Base-by-base conservation (phyloP, 2,888 invertebrate species). In the Lasioglossum lativentre region DNA sequence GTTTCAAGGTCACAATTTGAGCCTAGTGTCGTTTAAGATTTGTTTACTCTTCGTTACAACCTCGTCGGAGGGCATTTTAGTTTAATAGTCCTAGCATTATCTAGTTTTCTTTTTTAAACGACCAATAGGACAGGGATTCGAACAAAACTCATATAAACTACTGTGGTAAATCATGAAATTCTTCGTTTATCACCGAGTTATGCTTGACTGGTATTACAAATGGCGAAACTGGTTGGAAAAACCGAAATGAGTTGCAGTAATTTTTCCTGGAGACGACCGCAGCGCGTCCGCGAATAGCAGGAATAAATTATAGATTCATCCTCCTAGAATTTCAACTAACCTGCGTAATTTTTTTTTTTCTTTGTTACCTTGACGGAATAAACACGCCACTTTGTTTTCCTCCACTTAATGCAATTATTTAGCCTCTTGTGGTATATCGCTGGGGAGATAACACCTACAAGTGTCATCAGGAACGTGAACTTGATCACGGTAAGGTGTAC, bases 341-440 rank as follows among this genome's bases (percentile, higher is more conserved):
- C 3, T 19, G 16, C 2, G 19, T n/a, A 34, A 68, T 30, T 56
- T 52, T 23, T 23, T n/a, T 45, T 66, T n/a, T 19, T 77, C 34
- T 38, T n/a, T n/a, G n/a, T 40, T 23, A 12, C 8, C 16, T 30
- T 4, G 12, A 14, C 23, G 19, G 23, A 34, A 42, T 40, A 23
- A 10, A 27, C 42, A 27, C 14, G 12, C 40, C 45, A n/a, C 3
- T 63, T 19, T 34, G 45, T 84, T 83, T 85, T 56, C 34, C 59
- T 68, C 73, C 16, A 66, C 72, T 75, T 45, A 38, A 56, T 23
- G 56, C 27, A 78, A 72, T 75, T 75, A 59, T 83, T 83, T 73
- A 80, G 27, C 71, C 68, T 38, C 52, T 56, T 66, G 73, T 27
- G 42, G 19, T 56, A 27, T 47, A 72, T 52, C 71, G 59, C n/a